Conservation (phyloP, 2,797 vertebrate genomes). For the Trematomus bernacchii region DNA sequence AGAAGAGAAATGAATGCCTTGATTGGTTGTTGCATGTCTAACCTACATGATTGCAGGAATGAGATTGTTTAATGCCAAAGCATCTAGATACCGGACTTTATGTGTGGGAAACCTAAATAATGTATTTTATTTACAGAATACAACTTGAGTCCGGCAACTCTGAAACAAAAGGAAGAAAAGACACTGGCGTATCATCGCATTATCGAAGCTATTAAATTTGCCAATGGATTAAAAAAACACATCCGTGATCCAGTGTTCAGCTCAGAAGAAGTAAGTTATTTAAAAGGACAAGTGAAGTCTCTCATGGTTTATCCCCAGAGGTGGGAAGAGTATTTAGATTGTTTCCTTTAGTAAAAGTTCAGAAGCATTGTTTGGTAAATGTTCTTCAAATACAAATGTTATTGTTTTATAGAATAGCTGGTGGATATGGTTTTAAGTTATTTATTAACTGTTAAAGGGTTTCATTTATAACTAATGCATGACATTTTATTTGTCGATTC, state of each 20-base stretch:
- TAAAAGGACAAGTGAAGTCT: background rate
- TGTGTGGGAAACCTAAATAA: background rate
- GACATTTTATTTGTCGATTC: background rate
- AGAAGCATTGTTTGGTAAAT: background rate
- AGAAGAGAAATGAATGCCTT: background rate
- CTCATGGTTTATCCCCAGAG: background rate
- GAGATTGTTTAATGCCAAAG: background rate
- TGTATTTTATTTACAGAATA: constrained; percentile 83
- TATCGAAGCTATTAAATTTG: constrained; percentile 91
- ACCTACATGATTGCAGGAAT: background rate
- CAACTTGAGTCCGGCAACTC: constrained; percentile 69
- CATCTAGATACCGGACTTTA: background rate
- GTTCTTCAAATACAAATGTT: background rate
- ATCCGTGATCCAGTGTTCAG: constrained; percentile 83
- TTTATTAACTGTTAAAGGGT: background rate
- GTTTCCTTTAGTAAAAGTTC: background rate
- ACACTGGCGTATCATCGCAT: constrained; percentile 86
- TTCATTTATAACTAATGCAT: background rate
- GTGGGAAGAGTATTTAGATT: background rate
- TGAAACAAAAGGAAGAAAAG: constrained; percentile 61
- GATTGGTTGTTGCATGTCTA: background rate
- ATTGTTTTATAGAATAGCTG: background rate
- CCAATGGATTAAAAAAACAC: constrained; percentile 81
- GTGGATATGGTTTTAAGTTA: background rate
- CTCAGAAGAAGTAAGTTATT: constrained; percentile 65